phyloP scores from a whole-genome alignment of 2,888 invertebrate species.

The Autographa gamma region DNA sequence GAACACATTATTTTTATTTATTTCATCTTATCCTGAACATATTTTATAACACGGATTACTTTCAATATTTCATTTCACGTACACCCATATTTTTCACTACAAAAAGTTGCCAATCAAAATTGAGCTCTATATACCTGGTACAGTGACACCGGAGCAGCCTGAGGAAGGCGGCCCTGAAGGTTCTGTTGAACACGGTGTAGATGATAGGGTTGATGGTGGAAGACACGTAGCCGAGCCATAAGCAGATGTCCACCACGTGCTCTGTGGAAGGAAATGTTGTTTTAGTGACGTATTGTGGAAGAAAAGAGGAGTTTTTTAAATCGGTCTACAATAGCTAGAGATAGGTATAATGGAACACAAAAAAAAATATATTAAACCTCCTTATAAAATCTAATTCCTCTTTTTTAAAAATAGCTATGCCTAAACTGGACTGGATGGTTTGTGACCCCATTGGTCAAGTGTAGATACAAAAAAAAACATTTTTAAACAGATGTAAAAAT shows the following conservation, averaged over 20 bases:
- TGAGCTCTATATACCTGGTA: conserved; percentile 88
- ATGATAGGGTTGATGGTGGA: conserved; percentile 98
- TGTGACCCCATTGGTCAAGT: too few species aligned
- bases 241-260: conserved; percentile 93
- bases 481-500: too few species aligned
- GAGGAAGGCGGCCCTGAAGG: conserved; percentile 95
- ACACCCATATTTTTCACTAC: neutral
- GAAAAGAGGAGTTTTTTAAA: neutral
- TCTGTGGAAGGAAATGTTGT: conserved; percentile 68
- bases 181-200: conserved; percentile 97
- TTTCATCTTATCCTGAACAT: neutral
- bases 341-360: too few species aligned
- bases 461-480: too few species aligned
- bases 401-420: too few species aligned
- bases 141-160: conserved; percentile 93
- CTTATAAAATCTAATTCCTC: too few species aligned
- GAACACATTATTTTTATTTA: conserved; percentile 1
- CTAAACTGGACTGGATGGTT: too few species aligned
- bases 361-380: too few species aligned
- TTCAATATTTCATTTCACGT: neutral
- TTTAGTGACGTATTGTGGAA: neutral
- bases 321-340: too few species aligned
- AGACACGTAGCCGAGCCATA: conserved; percentile 97
- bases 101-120: neutral
- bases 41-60: neutral